Evolutionary conservation across 2,113 vertebrate genomes (phyloP).

Genomic region (Crypturellus undulatus): DNA sequence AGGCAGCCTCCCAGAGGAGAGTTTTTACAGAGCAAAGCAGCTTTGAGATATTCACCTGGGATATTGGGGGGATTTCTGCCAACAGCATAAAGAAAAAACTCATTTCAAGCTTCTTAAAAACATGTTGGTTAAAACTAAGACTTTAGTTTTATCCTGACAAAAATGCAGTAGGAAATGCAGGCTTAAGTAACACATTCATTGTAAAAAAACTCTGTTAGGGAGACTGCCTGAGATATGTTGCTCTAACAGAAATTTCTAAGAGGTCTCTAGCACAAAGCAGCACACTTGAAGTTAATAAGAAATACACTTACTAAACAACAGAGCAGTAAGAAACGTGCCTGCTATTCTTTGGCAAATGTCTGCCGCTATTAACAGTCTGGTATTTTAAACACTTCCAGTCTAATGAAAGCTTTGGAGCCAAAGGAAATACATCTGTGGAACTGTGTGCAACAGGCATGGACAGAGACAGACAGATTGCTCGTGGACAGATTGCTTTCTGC

Average conservation of each 20-base stretch:
- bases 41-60: background rate
- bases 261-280: background rate
- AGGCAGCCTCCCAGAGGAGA: background rate
- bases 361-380: background rate
- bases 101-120: background rate
- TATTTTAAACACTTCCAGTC: conserved; percentile 24
- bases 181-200: background rate
- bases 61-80: background rate
- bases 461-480: background rate
- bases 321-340: background rate
- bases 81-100: background rate
- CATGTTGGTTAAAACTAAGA: background rate
- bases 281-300: conserved; percentile 1
- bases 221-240: background rate
- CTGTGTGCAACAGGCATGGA: background rate
- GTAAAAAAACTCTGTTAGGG: background rate
- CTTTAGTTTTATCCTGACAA: background rate
- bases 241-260: background rate
- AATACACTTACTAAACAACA: background rate
- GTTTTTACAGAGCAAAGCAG: background rate
- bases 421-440: background rate
- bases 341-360: background rate
- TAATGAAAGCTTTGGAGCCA: conserved; percentile 16
- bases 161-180: background rate
- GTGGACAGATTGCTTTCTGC: background rate